These are phyloP conservation scores for Acromyrmex echinatior DNA, from an alignment of 1,140 invertebrate genomes.

Conservation along the genomic window DNA sequence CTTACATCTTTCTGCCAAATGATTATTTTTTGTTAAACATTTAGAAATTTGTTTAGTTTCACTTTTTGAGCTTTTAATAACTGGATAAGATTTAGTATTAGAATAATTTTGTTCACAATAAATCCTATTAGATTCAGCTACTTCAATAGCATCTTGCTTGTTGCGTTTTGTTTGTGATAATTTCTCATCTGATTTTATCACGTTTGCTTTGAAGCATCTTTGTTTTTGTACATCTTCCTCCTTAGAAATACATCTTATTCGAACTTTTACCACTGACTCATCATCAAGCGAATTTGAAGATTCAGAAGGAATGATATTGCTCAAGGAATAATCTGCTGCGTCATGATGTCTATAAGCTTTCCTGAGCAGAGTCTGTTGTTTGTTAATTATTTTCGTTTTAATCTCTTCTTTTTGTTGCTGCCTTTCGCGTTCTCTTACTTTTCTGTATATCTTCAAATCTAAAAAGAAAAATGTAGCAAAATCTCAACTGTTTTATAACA, in stretches of 20 bases:
- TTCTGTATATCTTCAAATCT: slow-evolving; percentile 84
- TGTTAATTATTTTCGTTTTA: slow-evolving; percentile 78
- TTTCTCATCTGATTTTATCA: slow-evolving; percentile 19
- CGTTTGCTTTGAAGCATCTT: neutral
- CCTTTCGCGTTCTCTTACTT: slow-evolving; percentile 81
- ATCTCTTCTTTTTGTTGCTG: slow-evolving; percentile 80
- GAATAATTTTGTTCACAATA: neutral
- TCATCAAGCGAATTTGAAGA: slow-evolving; percentile 61
- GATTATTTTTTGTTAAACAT: slow-evolving; percentile 3
- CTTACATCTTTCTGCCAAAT: neutral
- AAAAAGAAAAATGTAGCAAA: slow-evolving; percentile 14
- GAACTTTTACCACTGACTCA: slow-evolving; percentile 76
- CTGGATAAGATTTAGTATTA: slow-evolving; percentile 17
- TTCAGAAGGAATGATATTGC: slow-evolving; percentile 52
- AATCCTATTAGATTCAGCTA: neutral
- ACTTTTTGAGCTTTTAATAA: neutral
- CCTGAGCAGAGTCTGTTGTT: slow-evolving; percentile 73
- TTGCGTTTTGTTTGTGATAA: neutral
- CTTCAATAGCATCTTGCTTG: neutral
- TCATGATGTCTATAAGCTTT: slow-evolving; percentile 70
- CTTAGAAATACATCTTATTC: slow-evolving; percentile 73
- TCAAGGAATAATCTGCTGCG: slow-evolving; percentile 9
- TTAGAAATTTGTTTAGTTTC: neutral
- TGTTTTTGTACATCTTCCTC: slow-evolving; percentile 62
- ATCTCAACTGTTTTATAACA: slow-evolving; percentile 34